A percentile compares a stretch with the other conserved stretches of the same genome.
Conservation (phyloP, 2,113 vertebrate species). For the Notothenia coriiceps region DNA sequence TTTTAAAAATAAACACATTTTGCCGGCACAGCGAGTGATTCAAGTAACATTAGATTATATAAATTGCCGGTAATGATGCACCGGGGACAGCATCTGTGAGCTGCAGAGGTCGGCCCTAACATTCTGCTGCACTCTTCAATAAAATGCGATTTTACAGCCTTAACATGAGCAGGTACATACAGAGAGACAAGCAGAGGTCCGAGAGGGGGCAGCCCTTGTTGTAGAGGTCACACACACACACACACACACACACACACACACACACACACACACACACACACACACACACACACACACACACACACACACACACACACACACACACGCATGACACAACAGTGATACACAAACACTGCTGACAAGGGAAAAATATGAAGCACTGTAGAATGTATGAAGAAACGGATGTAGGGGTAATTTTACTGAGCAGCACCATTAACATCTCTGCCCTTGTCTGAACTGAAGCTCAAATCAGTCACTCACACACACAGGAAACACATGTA, state of each 20-base stretch:
- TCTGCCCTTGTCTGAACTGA: conserved; percentile 74
- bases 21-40: conserved; percentile 25
- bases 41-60: conserved; percentile 55
- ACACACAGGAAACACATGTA: neutral
- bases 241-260: conserved; percentile 8
- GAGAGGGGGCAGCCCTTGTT: conserved; percentile 32
- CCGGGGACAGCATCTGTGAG: conserved; percentile 43
- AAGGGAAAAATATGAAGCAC: conserved; percentile 52
- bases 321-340: conserved; percentile 57
- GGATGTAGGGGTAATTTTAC: conserved; percentile 80
- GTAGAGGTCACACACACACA: conserved; percentile 53
- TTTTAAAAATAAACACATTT: conserved; percentile 39
- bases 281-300: conserved; percentile 13
- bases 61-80: conserved; percentile 70
- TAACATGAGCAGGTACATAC: conserved; percentile 67
- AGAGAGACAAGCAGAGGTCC: conserved; percentile 63
- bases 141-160: conserved; percentile 59
- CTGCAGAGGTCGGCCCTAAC: conserved; percentile 52
- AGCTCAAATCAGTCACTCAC: conserved; percentile 55
- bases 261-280: conserved; percentile 57
- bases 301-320: conserved; percentile 3
- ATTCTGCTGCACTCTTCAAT: conserved; percentile 29
- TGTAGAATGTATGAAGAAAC: conserved; percentile 67
- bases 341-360: conserved; percentile 72
- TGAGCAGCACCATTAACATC: conserved; percentile 76